Evolutionary conservation across 2,113 vertebrate species (phyloP).

Genomic region (Aptenodytes forsteri): DNA sequence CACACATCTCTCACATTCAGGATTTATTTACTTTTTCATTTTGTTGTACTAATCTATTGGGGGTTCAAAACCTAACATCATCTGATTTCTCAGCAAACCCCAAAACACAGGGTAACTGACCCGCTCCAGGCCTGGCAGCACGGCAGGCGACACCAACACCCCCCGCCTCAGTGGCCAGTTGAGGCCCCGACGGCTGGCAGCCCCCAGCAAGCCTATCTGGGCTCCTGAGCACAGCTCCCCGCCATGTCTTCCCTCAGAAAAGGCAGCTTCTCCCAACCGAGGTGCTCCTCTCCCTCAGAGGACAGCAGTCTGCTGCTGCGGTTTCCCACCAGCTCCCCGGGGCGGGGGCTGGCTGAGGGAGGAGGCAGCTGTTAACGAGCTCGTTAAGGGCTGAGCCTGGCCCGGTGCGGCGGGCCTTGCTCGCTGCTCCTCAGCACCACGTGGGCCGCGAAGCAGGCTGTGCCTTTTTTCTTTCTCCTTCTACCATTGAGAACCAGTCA

Average conservation of each 20-base stretch:
- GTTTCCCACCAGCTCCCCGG: fast-evolving
- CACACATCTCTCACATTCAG: fast-evolving
- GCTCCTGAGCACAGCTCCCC: neutral
- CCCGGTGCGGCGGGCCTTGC: fast-evolving
- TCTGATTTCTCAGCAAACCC: neutral
- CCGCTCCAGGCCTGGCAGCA: fast-evolving
- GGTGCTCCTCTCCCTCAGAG: fast-evolving
- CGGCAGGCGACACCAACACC: fast-evolving
- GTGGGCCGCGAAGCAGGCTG: fast-evolving
- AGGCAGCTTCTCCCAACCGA: fast-evolving
- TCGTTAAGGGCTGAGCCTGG: fast-evolving
- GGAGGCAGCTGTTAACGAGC: fast-evolving
- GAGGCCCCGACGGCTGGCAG: fast-evolving
- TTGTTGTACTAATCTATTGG: fast-evolving
- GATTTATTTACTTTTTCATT: fast-evolving
- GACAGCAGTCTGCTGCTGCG: fast-evolving
- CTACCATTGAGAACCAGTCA: no score
- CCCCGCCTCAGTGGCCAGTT: no score
- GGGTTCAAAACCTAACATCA: neutral
- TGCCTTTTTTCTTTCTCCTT: neutral
- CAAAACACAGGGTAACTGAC: fast-evolving
- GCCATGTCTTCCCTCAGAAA: fast-evolving
- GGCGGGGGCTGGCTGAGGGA: fast-evolving
- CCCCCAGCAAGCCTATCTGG: neutral
- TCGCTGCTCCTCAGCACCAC: fast-evolving